Evolutionary conservation across 1,140 invertebrate genomes (phyloP).

Genomic region (Micrasema longulum): DNA sequence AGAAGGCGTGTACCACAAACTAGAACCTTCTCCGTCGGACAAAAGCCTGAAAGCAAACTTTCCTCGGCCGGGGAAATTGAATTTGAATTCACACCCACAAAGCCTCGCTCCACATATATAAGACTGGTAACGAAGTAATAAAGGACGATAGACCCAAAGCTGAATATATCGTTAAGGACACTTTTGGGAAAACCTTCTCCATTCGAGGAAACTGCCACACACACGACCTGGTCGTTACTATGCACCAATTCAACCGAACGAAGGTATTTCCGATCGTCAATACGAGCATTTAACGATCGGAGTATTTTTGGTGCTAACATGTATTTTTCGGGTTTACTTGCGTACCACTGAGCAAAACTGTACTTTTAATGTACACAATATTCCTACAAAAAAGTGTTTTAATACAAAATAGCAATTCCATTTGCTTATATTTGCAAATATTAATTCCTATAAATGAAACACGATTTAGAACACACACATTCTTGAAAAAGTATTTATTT

Average conservation of each 20-base stretch:
- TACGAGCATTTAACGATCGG: not conserved
- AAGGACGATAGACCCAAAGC: slow-evolving; percentile 32
- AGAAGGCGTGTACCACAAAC: slow-evolving; percentile 14
- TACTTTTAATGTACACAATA: too few relatives aligned
- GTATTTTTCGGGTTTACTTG: too few relatives aligned
- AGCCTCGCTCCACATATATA: slow-evolving; percentile 6
- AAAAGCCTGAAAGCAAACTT: slow-evolving; percentile 44
- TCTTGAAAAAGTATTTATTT: too few relatives aligned
- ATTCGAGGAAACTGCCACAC: slow-evolving; percentile 4
- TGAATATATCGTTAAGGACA: slow-evolving; percentile 53
- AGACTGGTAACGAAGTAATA: slow-evolving; percentile 50
- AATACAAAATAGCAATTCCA: too few relatives aligned
- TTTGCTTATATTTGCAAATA: too few relatives aligned
- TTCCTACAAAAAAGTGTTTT: too few relatives aligned
- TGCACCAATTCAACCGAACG: too few relatives aligned
- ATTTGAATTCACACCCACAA: slow-evolving; percentile 50
- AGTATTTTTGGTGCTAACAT: too few relatives aligned
- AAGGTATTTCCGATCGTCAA: not conserved
- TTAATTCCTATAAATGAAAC: too few relatives aligned
- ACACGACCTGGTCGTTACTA: not conserved
- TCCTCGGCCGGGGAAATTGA: slow-evolving; percentile 46
- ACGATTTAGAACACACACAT: too few relatives aligned
- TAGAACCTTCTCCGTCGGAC: slow-evolving; percentile 24
- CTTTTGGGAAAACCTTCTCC: slow-evolving; percentile 44
- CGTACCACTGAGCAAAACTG: too few relatives aligned